A percentile compares a stretch with the other conserved stretches of the same genome.
Evolutionary conservation across 64 coral and sea anemone species (phyloP).

Genomic region (Stichodactyla helianthus): DNA sequence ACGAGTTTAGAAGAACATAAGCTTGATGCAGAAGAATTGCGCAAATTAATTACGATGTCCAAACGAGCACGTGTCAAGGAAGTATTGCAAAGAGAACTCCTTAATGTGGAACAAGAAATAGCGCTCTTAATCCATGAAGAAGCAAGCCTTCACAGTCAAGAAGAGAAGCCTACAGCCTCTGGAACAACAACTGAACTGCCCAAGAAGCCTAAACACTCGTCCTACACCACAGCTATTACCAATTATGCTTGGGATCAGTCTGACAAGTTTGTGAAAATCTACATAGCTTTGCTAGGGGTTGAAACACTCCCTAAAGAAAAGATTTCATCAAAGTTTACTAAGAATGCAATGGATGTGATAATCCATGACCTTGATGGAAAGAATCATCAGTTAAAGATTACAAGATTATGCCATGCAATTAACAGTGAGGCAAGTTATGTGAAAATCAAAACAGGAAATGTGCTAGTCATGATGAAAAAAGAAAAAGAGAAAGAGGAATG

Average conservation of each 20-base stretch:
- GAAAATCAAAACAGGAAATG: slow-evolving; percentile 53
- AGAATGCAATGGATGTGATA: slow-evolving; percentile 51
- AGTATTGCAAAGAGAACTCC: slow-evolving; percentile 62
- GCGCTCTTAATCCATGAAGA: slow-evolving; percentile 6
- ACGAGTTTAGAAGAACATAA: slow-evolving; percentile 36
- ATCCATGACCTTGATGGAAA: slow-evolving; percentile 58
- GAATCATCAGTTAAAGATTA: slow-evolving; percentile 78
- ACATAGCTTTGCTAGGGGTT: slow-evolving; percentile 58
- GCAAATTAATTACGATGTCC: slow-evolving; percentile 40
- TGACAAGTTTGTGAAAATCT: slow-evolving; percentile 80
- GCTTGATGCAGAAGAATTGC: slow-evolving; percentile 51
- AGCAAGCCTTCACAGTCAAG: background rate
- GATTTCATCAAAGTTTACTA: slow-evolving; percentile 47
- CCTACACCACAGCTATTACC: slow-evolving; percentile 54
- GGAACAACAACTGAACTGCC: slow-evolving; percentile 3
- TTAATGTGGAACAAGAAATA: slow-evolving; percentile 59
- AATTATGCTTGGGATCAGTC: slow-evolving; percentile 91
- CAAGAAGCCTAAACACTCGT: slow-evolving; percentile 18
- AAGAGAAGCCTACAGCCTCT: slow-evolving; percentile 28
- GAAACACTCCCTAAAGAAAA: slow-evolving; percentile 73
- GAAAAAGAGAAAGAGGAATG: slow-evolving; percentile 54
- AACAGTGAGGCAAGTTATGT: slow-evolving; percentile 56
- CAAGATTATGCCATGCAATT: slow-evolving; percentile 56
- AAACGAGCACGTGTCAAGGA: slow-evolving; percentile 69
- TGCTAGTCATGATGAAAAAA: slow-evolving; percentile 70